Evolutionary conservation across 2,888 invertebrate species (phyloP), one percentile per base, ranked within the genome.

Genomic region (Protula sp.): DNA sequence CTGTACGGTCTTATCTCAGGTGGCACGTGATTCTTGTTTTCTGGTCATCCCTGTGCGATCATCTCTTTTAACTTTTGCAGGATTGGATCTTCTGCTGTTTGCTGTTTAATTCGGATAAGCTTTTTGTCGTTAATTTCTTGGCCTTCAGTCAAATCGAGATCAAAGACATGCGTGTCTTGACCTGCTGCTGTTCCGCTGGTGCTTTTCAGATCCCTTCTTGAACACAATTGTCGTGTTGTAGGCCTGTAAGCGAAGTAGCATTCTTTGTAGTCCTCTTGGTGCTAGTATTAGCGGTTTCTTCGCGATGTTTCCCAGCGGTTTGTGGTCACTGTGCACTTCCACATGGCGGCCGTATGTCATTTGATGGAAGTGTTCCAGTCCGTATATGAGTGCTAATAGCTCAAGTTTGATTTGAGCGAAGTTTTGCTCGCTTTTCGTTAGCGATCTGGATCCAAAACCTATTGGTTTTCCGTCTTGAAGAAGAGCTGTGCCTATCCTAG

Each of bases 11-110:
- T 29, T 2, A 53, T 45, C 19, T 9, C 28, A 19, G 22, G 3
- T 14, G 30, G 27, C 2, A 53, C 9, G 22, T 52, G 24, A 26
- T 19, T 5, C 22, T 30, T 47, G 22, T 59, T 2, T 5, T 50
- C 19, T 19, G 60, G 60, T 58, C 59, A 60, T 4, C 60, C 60
- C 2, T 48, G 51, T 9, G 22, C 22, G n/a, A 60, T 47, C 3
- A 22, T 22, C 2, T 27, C 9, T 28, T 5, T 52, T 2, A 60
- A 19, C 2, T 2, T 38, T n/a, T 45, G 4, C 51, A 60, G 22
- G 19, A 38, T 19, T 38, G 38, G 38, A 19, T 38, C 38, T 14
- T 38, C 38, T 38, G 9, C 19, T 9, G 38, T 38, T 38, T 9
- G 9, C 38, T 38, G 9, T 38, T 9, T 14, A 14, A 9, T 38